Percentiles rank a stretch among this genome's conserved stretches.
Evolutionary conservation across 2,113 vertebrate species (phyloP).

Genomic region (Pygoscelis antarcticus): DNA sequence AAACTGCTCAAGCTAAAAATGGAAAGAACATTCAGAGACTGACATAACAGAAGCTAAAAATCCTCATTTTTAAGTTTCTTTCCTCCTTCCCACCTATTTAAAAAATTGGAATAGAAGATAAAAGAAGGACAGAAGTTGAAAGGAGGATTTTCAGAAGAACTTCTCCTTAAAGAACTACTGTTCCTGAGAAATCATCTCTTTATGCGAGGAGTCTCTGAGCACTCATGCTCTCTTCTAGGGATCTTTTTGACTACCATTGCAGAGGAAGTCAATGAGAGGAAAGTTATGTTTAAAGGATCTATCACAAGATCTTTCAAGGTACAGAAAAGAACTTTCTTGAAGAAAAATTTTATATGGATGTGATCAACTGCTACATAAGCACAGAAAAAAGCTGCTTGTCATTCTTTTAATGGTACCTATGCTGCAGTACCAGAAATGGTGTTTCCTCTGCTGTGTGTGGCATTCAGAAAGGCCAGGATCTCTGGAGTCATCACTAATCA

Average conservation of each 20-base stretch:
- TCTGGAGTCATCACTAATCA: neutral
- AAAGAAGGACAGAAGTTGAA: neutral
- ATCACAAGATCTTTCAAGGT: neutral
- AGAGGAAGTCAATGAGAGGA: neutral
- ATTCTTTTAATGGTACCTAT: neutral
- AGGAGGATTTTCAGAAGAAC: neutral
- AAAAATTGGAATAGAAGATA: neutral
- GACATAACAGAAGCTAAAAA: neutral
- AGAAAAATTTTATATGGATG: neutral
- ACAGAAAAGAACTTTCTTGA: neutral
- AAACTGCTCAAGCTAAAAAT: neutral
- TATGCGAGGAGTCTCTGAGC: neutral
- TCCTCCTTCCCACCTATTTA: neutral
- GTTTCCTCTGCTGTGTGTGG: neutral
- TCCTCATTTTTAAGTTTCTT: neutral
- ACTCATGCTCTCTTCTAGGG: neutral
- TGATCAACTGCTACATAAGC: neutral
- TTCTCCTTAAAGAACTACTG: neutral
- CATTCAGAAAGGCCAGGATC: neutral
- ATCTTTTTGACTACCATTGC: neutral
- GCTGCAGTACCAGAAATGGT: neutral
- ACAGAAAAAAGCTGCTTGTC: neutral
- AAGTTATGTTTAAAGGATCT: neutral
- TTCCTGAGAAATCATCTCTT: neutral
- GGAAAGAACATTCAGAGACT: neutral